Evolutionary conservation across 1,140 invertebrate genomes (phyloP).

Genomic region (Proctacanthus coquilletti): DNA sequence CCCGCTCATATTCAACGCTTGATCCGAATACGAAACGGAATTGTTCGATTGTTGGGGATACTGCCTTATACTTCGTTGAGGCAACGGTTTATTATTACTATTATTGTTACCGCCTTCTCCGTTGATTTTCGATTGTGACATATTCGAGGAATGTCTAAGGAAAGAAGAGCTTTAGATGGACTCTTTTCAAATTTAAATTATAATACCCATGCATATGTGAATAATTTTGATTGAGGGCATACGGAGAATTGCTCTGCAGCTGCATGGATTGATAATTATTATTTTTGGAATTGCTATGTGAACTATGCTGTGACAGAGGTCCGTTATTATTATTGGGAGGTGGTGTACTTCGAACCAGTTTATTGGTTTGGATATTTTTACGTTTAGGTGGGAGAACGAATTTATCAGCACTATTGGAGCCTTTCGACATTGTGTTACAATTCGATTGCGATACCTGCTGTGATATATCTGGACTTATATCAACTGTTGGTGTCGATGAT

Average conservation of each 20-base stretch:
- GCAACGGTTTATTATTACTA: constrained; percentile 15
- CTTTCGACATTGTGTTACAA: constrained; percentile 1
- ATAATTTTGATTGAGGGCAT: constrained; percentile 4
- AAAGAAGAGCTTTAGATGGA: constrained; percentile 14
- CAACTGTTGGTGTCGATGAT: not conserved
- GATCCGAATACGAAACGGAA: not conserved
- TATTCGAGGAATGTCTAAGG: constrained; percentile 11
- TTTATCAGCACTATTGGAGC: constrained; percentile 32
- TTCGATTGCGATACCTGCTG: not conserved
- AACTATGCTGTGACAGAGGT: constrained; percentile 1
- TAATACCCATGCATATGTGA: constrained; percentile 15
- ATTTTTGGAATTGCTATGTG: constrained; percentile 7
- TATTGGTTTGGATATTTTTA: constrained; percentile 37
- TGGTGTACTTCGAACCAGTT: constrained; percentile 39
- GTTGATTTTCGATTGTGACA: constrained; percentile 17
- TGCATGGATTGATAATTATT: constrained; percentile 15
- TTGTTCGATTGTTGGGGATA: constrained; percentile 11
- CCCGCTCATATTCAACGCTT: not conserved
- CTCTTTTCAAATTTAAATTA: not conserved
- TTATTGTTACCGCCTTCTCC: constrained; percentile 16
- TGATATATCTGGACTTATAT: not conserved
- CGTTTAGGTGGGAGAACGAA: constrained; percentile 50
- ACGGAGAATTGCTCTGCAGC: constrained; percentile 20
- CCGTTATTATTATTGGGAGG: constrained; percentile 22
- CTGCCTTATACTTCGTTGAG: constrained; percentile 20